Base-by-base conservation (phyloP, 2,797 vertebrate genomes). In the Lindbergichthys nudifrons region DNA sequence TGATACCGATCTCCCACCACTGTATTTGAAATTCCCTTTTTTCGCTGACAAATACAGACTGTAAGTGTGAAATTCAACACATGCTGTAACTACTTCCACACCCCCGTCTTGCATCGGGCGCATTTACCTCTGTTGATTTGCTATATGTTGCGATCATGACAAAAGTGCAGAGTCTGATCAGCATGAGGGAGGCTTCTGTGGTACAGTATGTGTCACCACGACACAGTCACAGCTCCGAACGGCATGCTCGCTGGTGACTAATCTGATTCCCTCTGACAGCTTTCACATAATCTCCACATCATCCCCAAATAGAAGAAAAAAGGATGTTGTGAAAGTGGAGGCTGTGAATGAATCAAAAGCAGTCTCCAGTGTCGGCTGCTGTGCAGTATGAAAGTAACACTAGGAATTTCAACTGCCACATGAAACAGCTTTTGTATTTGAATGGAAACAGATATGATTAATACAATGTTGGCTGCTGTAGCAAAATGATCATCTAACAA, bases 251-350 rank as follows among this genome's bases (percentile, higher is more conserved):
- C 72, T 77, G 83, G 81, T 89, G 89, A 90, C 87, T 87, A 85
- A 86, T 79, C 76, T 89, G 81, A 92, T 89, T 88, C 80, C 73
- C 82, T 87, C 81, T 84, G 89, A 89, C 89, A 92, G 85, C 86
- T 86, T 91, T 91, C 87, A 92, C 81, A 88, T 90, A 85, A 88
- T 89, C 81, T 91, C 79, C 81, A 62, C 84, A 87, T 91, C 83
- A 87, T 83, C 80, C 67, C 42, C 58, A 59, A 77, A 75, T 26
- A 80, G 59, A 53, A 46, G 70, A 70, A 67, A 67, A 57, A 18
- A 50, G 48, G 51, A 65, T 64, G 78, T 23, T 82, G 72, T 72
- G 70, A 80, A 83, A 72, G 45, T 13, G 65, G 67, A 65, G 39
- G 47, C 72, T 62, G 72, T 68, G 71, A 79, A 81, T 83, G 75